phyloP scores from a whole-genome alignment of 2,797 vertebrate species.

The Halcyon chelicuti region DNA sequence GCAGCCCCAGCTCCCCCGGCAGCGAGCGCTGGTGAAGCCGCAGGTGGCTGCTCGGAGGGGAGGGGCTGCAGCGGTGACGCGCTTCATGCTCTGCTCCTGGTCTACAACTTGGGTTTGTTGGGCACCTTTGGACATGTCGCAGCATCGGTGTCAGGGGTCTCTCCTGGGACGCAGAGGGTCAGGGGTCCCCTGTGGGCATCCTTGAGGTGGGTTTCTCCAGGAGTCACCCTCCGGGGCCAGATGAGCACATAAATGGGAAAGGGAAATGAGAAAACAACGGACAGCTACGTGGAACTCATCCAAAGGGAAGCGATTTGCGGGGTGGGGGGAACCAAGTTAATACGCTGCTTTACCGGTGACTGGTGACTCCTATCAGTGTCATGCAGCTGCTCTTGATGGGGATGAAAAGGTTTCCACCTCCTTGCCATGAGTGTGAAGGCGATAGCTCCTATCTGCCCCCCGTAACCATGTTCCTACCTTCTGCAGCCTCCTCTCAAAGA shows the following conservation, averaged over 20 bases:
- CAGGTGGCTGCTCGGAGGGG: accelerated
- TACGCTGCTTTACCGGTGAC: not conserved
- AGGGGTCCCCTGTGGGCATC: not conserved
- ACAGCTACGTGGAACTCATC: not conserved
- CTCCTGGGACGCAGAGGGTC: not conserved
- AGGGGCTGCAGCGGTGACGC: not conserved
- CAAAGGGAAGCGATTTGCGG: not conserved
- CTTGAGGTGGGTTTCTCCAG: not conserved
- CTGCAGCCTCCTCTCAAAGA: not conserved
- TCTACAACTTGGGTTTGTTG: not conserved
- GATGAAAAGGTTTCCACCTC: constrained; percentile 22
- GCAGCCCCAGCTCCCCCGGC: not conserved
- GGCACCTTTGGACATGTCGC: accelerated
- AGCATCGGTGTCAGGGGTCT: not conserved
- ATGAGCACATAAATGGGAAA: not conserved
- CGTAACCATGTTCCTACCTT: not conserved
- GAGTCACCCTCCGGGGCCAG: not conserved
- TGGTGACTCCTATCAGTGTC: not conserved
- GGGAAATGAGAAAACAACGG: not conserved
- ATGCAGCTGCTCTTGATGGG: not conserved
- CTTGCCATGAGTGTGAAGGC: not conserved
- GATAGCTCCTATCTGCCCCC: not conserved
- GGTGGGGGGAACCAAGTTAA: not conserved
- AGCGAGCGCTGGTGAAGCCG: accelerated
- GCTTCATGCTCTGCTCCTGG: not conserved